Evolutionary conservation across 2,113 vertebrate genomes (phyloP).

Genomic region (Delphinapterus leucas): DNA sequence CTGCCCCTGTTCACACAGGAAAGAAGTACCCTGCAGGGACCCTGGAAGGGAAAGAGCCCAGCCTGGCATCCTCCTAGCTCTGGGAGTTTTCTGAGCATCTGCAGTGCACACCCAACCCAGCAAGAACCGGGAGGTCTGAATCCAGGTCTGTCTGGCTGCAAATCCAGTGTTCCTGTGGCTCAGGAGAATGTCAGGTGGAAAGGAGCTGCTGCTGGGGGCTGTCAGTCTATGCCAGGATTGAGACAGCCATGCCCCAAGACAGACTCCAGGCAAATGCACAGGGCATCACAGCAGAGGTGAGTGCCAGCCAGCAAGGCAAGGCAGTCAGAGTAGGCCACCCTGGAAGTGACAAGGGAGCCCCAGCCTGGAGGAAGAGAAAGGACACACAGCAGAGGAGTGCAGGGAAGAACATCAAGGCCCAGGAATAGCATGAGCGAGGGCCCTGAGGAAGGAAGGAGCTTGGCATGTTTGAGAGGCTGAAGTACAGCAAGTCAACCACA

Average conservation of each 20-base stretch:
- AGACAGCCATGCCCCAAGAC: background rate
- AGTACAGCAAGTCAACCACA: accelerated
- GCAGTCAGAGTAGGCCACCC: background rate
- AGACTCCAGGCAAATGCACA: background rate
- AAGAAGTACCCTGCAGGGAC: background rate
- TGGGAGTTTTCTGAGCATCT: background rate
- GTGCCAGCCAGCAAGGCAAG: no score
- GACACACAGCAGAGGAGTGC: background rate
- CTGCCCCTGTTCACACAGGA: background rate
- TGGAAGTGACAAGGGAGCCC: background rate
- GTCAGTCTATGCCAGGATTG: background rate
- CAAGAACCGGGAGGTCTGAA: background rate
- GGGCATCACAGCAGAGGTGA: background rate
- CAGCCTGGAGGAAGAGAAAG: background rate
- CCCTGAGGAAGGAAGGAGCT: no score
- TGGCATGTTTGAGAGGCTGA: background rate
- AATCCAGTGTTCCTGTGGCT: no score
- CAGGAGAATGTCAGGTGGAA: background rate
- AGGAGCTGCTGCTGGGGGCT: background rate
- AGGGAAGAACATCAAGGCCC: background rate
- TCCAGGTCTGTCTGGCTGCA: background rate
- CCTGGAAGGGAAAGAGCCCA: background rate
- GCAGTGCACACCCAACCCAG: background rate
- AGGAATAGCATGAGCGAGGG: background rate
- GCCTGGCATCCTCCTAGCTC: background rate